Evolutionary conservation across 2,113 vertebrate species (phyloP), one percentile per base, ranked within the genome.

Genomic region (Galeopterus variegatus): DNA sequence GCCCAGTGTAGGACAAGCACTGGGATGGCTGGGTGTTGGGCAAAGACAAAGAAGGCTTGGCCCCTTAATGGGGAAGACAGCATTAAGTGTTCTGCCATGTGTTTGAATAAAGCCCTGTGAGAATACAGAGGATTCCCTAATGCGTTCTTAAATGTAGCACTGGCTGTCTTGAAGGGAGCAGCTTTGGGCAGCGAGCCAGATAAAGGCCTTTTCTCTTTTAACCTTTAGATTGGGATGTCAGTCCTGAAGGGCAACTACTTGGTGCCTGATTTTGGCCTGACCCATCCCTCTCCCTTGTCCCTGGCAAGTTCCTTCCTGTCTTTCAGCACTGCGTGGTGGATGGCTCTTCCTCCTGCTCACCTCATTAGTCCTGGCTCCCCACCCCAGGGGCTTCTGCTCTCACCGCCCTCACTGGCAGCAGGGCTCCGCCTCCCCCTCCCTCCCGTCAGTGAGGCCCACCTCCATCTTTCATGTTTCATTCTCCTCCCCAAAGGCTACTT

Each of bases 221-320:
- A 62, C 54, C 15, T 73, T 41, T 9, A 70, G 24, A 17, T 2
- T 62, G 8, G 24, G 19, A 12, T 69, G 21, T 58, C 84, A 33
- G 4, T 62, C 23, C 56, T 4, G 4, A 62, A 91, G 65, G 52
- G 41, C 4, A 4, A 41, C 41, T 41, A 41, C 41, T 41, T 41
- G 41, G 41, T 41, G 41, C 41, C 41, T 41, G 28, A 41, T 45
- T 36, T 19, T 24, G 11, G 14, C 41, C 11, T 77, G 36, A 41
- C 41, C 24, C 0, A 5, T 24, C 89, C 58, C 48, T 52, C 9
- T 33, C 31, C 14, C 2, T 5, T 9, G 13, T 23, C 70, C 48
- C 64, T 41, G 72, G 67, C 65, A 50, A 80, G 70, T 88, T 92
- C 90, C 58, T 93, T 85, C 88, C 67, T 70, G 28, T 50, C 21